Conservation (phyloP, 2,888 invertebrate species). For the Apodemia duryi region DNA sequence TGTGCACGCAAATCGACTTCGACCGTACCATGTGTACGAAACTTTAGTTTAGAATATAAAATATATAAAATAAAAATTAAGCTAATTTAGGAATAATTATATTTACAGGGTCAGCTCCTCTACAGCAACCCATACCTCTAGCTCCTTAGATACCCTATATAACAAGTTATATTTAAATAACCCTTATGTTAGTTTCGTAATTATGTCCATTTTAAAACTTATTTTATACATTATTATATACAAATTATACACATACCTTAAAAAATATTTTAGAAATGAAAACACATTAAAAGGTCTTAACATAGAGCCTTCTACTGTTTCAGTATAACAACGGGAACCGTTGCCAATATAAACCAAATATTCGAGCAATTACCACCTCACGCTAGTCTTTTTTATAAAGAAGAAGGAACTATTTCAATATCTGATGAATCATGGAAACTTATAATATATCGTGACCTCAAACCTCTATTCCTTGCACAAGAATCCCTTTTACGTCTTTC, state of each 20-base stretch:
- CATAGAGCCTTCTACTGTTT: constrained; percentile 16
- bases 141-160: not conserved
- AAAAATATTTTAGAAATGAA: constrained; percentile 4
- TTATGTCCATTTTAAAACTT: constrained; percentile 28
- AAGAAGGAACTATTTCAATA: constrained; percentile 23
- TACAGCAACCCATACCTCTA: constrained; percentile 17
- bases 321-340: constrained; percentile 25
- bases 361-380: constrained; percentile 27
- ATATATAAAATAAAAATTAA: not conserved
- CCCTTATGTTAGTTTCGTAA: constrained; percentile 29
- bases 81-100: constrained; percentile 14
- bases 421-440: constrained; percentile 34
- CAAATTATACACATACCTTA: constrained; percentile 22
- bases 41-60: not conserved
- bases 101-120: constrained; percentile 22
- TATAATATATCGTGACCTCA: constrained; percentile 29
- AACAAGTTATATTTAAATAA: constrained; percentile 15
- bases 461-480: constrained; percentile 30
- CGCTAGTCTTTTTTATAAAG: constrained; percentile 26
- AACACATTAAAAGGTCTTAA: constrained; percentile 12
- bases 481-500: constrained; percentile 31
- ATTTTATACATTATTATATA: constrained; percentile 27
- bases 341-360: constrained; percentile 18
- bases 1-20: constrained; percentile 29
- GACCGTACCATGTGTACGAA: constrained; percentile 19